A percentile compares a stretch with the other conserved stretches of the same genome.
Evolutionary conservation across 1,140 invertebrate species (phyloP).

Genomic region (Babylonia areolata): DNA sequence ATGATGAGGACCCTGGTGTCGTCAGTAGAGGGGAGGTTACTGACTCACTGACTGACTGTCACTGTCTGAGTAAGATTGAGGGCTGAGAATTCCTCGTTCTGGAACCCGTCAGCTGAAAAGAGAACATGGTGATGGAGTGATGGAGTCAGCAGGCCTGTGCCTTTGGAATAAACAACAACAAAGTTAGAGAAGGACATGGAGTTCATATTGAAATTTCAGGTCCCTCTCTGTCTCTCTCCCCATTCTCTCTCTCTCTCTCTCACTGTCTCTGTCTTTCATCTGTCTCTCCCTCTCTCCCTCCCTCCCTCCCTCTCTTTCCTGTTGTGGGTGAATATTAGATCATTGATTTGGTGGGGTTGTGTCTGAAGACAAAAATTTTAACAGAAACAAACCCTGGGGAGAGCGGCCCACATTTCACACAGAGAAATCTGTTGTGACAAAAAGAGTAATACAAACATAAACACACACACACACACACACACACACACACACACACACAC

Average conservation of each 20-base stretch:
- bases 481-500: no score
- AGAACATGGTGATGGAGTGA: no score
- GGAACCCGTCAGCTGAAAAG: neutral
- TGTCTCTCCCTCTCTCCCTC: neutral
- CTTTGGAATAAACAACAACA: neutral
- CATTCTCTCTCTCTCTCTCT: slow-evolving; percentile 14
- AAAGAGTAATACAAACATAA: no score
- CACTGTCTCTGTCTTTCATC: neutral
- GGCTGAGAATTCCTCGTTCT: neutral
- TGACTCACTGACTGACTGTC: neutral
- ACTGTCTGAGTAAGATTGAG: neutral
- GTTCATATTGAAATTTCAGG: neutral
- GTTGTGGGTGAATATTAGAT: no score
- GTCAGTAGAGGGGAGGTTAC: neutral
- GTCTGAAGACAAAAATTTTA: no score
- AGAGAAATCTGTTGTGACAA: no score
- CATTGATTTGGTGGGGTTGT: no score
- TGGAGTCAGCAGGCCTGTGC: no score
- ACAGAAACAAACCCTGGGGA: no score
- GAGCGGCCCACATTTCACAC: no score
- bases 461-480: no score
- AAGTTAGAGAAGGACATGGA: neutral
- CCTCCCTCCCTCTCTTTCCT: neutral
- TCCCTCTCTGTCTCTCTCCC: neutral
- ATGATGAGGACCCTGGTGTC: neutral